Conservation (phyloP, 2,888 invertebrate species). For the Ophioninae sp. region DNA sequence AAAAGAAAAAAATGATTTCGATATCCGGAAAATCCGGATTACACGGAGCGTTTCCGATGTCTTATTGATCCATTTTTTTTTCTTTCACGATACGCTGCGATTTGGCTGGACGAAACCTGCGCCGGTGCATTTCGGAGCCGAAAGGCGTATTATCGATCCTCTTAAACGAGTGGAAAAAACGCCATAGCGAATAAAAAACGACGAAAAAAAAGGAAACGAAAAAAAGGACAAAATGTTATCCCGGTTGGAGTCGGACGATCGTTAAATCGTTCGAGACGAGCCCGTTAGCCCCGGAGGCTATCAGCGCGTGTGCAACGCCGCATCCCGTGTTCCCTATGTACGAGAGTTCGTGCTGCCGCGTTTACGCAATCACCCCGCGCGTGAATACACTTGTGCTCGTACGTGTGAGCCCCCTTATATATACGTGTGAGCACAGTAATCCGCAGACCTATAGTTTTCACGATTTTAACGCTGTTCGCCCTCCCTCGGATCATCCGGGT, state of each 20-base stretch:
- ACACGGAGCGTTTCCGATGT: neutral
- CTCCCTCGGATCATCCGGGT: neutral
- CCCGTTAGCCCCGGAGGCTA: constrained; percentile 65
- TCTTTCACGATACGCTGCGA: constrained; percentile 43
- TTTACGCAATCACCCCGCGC: constrained; percentile 57
- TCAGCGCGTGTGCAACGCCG: constrained; percentile 55
- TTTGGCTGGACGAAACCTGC: constrained; percentile 32
- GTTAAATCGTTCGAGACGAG: constrained; percentile 72
- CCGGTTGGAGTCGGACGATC: constrained; percentile 62
- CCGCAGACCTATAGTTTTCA: constrained; percentile 44
- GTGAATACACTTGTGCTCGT: constrained; percentile 28
- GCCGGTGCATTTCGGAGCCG: constrained; percentile 53
- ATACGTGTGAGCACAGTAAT: constrained; percentile 44
- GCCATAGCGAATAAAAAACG: constrained; percentile 29
- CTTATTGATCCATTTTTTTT: constrained; percentile 13
- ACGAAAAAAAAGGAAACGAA: constrained; percentile 27
- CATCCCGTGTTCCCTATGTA: constrained; percentile 27
- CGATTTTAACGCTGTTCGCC: constrained; percentile 37
- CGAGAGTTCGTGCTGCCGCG: constrained; percentile 54
- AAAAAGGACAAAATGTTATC: constrained; percentile 40
- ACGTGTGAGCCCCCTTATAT: constrained; percentile 8
- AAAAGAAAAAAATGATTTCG: neutral
- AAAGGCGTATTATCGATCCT: constrained; percentile 65
- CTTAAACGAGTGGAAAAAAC: constrained; percentile 61
- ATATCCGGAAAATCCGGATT: neutral